Evolutionary conservation across 2,888 invertebrate species (phyloP).

Genomic region (Clistopyga incitator): DNA sequence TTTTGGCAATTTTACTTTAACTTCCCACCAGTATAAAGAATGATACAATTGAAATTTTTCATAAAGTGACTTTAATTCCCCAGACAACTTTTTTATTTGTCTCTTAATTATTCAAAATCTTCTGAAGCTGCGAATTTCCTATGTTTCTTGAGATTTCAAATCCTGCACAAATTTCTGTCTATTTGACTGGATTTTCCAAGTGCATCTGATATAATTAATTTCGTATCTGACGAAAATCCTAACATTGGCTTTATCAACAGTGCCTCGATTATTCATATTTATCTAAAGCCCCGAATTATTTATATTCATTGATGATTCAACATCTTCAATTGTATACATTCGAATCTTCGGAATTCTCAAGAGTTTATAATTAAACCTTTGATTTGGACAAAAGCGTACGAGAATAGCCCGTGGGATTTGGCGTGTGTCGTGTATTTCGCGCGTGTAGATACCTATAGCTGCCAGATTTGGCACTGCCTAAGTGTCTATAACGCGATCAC

Average conservation of each 20-base stretch:
- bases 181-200: not conserved
- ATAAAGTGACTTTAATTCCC: too few species aligned
- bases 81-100: too few species aligned
- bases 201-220: not conserved
- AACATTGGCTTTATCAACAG: not conserved
- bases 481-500: constrained; percentile 60
- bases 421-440: constrained; percentile 67
- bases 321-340: not conserved
- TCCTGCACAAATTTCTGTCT: not conserved
- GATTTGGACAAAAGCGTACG: constrained; percentile 70
- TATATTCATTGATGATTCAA: constrained; percentile 35
- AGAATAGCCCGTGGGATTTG: constrained; percentile 74
- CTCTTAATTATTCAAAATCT: too few species aligned
- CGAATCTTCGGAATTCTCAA: constrained; percentile 22
- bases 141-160: too few species aligned
- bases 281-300: not conserved
- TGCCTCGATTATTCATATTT: not conserved
- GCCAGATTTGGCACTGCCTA: constrained; percentile 64
- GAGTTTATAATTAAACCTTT: constrained; percentile 72
- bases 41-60: too few species aligned
- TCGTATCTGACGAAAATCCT: not conserved
- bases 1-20: too few species aligned
- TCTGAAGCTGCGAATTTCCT: too few species aligned
- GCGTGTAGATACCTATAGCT: constrained; percentile 48
- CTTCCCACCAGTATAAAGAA: too few species aligned